Evolutionary conservation across 2,888 invertebrate genomes (phyloP), one percentile per base, ranked within the genome.

Genomic region (Meandrusa payeni): DNA sequence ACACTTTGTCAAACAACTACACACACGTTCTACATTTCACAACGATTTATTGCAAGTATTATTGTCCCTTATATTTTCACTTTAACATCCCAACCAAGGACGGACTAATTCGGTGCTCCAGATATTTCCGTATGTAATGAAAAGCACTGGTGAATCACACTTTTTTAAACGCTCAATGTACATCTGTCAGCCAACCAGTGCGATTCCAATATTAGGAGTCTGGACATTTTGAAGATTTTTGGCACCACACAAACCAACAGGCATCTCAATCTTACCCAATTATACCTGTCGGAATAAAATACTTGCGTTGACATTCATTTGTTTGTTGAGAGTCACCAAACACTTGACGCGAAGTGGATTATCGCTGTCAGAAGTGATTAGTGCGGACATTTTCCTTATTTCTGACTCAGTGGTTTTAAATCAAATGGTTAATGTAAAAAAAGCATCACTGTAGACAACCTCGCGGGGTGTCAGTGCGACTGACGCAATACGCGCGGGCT

Each of bases 71-170:
- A 64, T 59, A 54, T 71, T 70, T 62, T 58, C 55, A 59, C 53
- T 67, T 74, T 74, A 69, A 73, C 74, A 71, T 67, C 64, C 69
- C 64, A 70, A 70, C 68, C 83, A 87, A 87, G 85, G 86, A 85
- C 85, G 74, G n/a, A 69, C 77, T 80, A 81, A 80, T 76, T 80
- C 68, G 63, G 76, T 67, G 52, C 66, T 53, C 61, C 50, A 64
- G 74, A 74, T 86, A 86, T 82, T 82, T 86, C 81, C 85, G 83
- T 65, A 77, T 74, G 73, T 61, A 68, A 81, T 76, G 71, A 75
- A 81, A 80, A 61, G 76, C 76, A 76, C 66, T 55, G 71, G 63
- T 85, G 85, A 87, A 75, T 86, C 85, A 82, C 72, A 73, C 57
- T 67, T 77, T 78, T 81, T 72, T 61, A 54, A 68, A 71, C 51